Evolutionary conservation across 2,797 vertebrate species (phyloP).

Genomic region (Rhynchonycteris naso): DNA sequence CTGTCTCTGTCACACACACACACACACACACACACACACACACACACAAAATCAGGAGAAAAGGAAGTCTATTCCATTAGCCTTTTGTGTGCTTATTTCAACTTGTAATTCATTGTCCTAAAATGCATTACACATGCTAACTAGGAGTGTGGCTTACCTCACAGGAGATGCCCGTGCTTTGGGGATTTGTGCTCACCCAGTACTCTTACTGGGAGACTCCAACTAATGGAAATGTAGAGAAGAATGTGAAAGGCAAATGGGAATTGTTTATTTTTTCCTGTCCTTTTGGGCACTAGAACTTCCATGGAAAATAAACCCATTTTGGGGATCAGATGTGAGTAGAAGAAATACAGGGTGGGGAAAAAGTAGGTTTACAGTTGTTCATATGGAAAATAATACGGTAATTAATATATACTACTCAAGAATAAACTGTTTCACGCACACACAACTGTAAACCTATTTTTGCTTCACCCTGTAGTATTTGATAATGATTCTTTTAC

Average conservation of each 20-base stretch:
- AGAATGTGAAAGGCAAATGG: not conserved
- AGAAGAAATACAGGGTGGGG: not conserved
- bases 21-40: too few relatives aligned
- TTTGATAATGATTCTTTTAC: not conserved
- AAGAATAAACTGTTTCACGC: too few relatives aligned
- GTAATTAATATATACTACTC: too few relatives aligned
- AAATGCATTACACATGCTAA: not conserved
- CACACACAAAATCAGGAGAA: not conserved
- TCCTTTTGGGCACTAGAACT: not conserved
- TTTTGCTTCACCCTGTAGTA: too few relatives aligned
- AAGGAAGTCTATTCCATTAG: not conserved
- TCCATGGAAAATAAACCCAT: not conserved
- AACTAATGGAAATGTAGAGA: not conserved
- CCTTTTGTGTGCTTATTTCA: not conserved
- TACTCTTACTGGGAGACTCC: not conserved
- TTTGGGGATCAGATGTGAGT: not conserved
- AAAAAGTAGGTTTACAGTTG: too few relatives aligned
- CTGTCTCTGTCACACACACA: too few relatives aligned
- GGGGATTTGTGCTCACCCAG: not conserved
- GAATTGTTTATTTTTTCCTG: not conserved
- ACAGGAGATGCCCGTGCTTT: not conserved
- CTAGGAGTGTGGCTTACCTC: accelerated
- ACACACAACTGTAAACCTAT: too few relatives aligned
- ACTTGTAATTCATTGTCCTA: not conserved
- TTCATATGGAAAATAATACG: too few relatives aligned